Evolutionary conservation across 2,797 vertebrate genomes (phyloP).

Genomic region (Coranthus polyacanthus): DNA sequence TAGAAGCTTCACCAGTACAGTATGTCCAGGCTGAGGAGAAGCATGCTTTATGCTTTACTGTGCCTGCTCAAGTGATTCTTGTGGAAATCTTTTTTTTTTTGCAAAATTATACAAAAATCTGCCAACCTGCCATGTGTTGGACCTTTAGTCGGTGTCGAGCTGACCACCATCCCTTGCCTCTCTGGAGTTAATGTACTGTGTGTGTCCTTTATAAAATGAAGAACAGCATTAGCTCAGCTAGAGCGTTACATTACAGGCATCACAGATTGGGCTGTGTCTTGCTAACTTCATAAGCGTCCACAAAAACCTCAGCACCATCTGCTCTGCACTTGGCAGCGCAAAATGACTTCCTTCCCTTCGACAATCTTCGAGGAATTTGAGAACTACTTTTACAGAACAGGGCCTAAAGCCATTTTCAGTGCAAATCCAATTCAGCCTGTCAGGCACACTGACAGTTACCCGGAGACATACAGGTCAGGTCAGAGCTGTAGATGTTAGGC

Average conservation of each 20-base stretch:
- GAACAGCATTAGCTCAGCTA: slow-evolving; percentile 4
- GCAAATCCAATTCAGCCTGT: slow-evolving; percentile 15
- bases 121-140: no score
- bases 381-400: slow-evolving; percentile 27
- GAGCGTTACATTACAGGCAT: not conserved
- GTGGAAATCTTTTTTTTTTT: no score
- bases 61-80: no score
- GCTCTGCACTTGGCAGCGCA: slow-evolving; percentile 50
- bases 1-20: no score
- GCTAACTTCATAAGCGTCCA: slow-evolving; percentile 38
- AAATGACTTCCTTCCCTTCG: slow-evolving; percentile 1
- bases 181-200: slow-evolving; percentile 2
- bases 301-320: slow-evolving; percentile 51
- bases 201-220: slow-evolving; percentile 5
- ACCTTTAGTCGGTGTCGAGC: not conserved
- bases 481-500: slow-evolving; percentile 39
- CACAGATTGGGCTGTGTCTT: slow-evolving; percentile 23
- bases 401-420: slow-evolving; percentile 33
- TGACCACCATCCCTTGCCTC: not conserved
- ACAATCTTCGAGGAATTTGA: slow-evolving; percentile 11
- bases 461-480: slow-evolving; percentile 47
- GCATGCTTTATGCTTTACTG: no score
- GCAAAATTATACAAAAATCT: no score
- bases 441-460: slow-evolving; percentile 25
- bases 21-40: no score